Evolutionary conservation across 2,888 invertebrate species (phyloP).

Genomic region (Sycophila texana): DNA sequence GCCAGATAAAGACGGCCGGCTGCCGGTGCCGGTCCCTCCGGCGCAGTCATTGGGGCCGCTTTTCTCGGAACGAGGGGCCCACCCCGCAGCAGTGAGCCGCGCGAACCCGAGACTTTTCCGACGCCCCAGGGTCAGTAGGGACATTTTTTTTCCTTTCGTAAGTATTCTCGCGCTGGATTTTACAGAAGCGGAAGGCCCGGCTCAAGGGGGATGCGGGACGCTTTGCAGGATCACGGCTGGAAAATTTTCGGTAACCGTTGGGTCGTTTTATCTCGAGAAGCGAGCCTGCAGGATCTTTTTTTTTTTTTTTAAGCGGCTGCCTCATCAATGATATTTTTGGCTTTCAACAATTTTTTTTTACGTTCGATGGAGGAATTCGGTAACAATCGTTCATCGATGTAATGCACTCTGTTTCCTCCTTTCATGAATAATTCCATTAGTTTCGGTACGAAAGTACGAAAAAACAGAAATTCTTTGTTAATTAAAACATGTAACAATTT

Average conservation of each 20-base stretch:
- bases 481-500: too few relatives aligned
- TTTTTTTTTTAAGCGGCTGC: too few relatives aligned
- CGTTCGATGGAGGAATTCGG: too few relatives aligned
- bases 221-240: not conserved
- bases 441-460: too few relatives aligned
- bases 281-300: too few relatives aligned
- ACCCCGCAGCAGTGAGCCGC: not conserved
- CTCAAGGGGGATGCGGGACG: conserved; percentile 7
- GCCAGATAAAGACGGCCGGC: conserved; percentile 38
- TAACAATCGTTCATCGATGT: too few relatives aligned
- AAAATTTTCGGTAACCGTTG: not conserved
- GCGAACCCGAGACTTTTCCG: conserved; percentile 38
- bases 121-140: conserved; percentile 25
- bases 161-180: conserved; percentile 18
- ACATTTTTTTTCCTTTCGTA: not conserved
- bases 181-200: conserved; percentile 37
- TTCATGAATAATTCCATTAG: too few relatives aligned
- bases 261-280: too few relatives aligned
- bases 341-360: too few relatives aligned
- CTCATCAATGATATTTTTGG: too few relatives aligned
- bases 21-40: conserved; percentile 35
- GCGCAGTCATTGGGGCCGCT: not conserved
- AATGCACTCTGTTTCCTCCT: too few relatives aligned
- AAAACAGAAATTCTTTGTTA: too few relatives aligned
- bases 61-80: not conserved